phyloP scores from a whole-genome alignment of 2,113 vertebrate species.

The Chrysemys picta region DNA sequence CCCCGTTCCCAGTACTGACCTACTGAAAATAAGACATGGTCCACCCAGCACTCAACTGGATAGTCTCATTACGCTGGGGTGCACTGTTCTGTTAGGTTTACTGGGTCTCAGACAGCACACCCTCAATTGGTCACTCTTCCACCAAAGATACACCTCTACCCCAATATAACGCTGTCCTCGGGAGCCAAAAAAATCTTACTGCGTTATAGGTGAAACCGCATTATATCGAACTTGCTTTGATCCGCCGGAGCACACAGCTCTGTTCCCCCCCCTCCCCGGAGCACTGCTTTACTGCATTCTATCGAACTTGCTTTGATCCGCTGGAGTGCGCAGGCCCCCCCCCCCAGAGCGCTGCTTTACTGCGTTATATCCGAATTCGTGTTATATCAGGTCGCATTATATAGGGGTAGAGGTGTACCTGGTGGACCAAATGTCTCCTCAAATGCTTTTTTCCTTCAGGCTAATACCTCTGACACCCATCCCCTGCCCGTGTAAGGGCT shows the following conservation, averaged over 20 bases:
- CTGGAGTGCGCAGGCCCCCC: too few species aligned
- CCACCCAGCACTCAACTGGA: background rate
- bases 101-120: background rate
- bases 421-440: background rate
- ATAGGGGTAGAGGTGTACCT: background rate
- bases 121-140: background rate
- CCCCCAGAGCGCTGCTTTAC: too few species aligned
- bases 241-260: too few species aligned
- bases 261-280: too few species aligned
- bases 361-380: too few species aligned
- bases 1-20: background rate
- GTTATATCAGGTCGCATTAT: too few species aligned
- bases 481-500: background rate
- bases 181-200: too few species aligned
- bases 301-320: too few species aligned
- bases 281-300: too few species aligned
- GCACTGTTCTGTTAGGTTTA: background rate
- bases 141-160: background rate
- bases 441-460: background rate
- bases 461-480: background rate
- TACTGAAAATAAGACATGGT: background rate
- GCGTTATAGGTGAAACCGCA: too few species aligned
- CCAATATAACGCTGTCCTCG: too few species aligned
- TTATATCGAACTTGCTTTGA: too few species aligned
- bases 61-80: background rate